These are phyloP conservation scores for Resseliella maxima DNA, from an alignment of 2,888 invertebrate genomes.

Conservation along the genomic window DNA sequence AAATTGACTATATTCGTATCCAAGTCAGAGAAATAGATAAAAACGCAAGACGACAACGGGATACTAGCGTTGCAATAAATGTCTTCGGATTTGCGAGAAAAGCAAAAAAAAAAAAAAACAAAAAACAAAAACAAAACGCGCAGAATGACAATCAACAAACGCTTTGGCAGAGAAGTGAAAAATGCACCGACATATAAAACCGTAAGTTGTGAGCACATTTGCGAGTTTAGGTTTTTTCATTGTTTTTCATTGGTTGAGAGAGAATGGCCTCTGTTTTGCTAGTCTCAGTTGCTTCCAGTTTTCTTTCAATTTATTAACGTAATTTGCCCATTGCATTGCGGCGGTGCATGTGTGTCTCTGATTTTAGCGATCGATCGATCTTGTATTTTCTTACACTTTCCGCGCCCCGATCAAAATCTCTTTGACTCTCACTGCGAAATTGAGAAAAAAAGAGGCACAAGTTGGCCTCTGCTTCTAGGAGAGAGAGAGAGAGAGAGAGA, in stretches of 20 bases:
- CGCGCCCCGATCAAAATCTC: background rate
- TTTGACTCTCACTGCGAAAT: background rate
- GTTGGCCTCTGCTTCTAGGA: too few relatives aligned
- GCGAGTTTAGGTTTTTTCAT: background rate
- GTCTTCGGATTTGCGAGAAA: background rate
- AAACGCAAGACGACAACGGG: background rate
- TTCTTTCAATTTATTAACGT: slow-evolving; percentile 28
- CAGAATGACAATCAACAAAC: background rate
- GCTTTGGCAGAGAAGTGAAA: background rate
- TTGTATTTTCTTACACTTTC: slow-evolving; percentile 42
- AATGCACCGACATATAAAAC: background rate
- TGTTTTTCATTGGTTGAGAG: background rate
- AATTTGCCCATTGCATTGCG: background rate
- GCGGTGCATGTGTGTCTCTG: background rate
- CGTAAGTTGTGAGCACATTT: slow-evolving; percentile 36
- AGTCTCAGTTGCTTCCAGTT: background rate
- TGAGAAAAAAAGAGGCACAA: too few relatives aligned
- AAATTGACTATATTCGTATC: background rate
- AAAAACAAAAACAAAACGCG: background rate
- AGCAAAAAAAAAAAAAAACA: background rate
- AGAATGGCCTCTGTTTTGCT: background rate
- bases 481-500: too few relatives aligned
- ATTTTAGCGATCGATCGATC: slow-evolving; percentile 33
- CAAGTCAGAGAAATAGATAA: background rate
- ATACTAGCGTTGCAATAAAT: slow-evolving; percentile 17